Evolutionary conservation across 2,113 vertebrate species (phyloP).

Genomic region (Myiopsitta monachus): DNA sequence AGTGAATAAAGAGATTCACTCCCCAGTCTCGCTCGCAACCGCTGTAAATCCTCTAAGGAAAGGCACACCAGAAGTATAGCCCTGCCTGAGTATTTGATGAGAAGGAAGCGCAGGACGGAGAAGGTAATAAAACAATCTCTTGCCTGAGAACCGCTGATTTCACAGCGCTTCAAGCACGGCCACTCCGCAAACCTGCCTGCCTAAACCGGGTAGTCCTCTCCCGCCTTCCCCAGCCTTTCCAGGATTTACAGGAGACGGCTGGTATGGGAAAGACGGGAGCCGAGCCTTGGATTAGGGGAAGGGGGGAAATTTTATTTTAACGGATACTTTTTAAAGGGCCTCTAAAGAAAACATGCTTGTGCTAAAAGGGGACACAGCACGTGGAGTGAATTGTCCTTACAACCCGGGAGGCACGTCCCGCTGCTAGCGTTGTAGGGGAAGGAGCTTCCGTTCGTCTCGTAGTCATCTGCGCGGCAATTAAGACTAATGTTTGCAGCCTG

Average conservation of each 20-base stretch:
- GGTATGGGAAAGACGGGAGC: background rate
- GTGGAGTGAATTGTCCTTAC: background rate
- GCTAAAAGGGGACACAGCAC: background rate
- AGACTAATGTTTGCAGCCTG: background rate
- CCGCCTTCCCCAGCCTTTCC: background rate
- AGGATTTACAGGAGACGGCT: background rate
- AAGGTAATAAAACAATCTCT: background rate
- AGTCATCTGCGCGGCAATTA: background rate
- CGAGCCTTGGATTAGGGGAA: background rate
- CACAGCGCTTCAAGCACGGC: background rate
- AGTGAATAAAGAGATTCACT: background rate
- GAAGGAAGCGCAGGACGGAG: background rate
- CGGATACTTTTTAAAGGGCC: background rate
- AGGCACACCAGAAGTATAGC: background rate
- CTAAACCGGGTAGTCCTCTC: background rate
- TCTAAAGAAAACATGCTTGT: background rate
- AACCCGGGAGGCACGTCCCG: background rate
- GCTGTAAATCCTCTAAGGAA: background rate
- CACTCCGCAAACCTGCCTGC: background rate
- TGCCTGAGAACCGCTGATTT: background rate
- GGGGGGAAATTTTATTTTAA: background rate
- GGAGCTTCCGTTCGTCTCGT: background rate
- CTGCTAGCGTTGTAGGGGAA: background rate
- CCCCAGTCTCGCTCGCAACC: background rate
- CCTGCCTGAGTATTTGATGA: background rate